Evolutionary conservation across 1,140 invertebrate genomes (phyloP).

Genomic region (Listronotus oregonensis): DNA sequence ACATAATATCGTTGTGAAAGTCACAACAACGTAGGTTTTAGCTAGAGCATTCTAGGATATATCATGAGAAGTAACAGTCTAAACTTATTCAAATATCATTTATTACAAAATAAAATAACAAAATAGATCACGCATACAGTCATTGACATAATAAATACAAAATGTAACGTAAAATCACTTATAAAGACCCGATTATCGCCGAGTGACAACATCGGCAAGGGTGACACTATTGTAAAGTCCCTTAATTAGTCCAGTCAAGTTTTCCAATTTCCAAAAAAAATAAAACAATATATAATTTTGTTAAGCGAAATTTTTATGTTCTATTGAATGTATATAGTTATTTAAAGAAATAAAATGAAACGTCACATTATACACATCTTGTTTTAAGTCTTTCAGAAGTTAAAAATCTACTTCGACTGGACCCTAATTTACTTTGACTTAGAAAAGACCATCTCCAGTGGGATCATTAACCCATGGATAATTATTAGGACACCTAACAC

Average conservation of each 20-base stretch:
- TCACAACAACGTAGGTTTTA: constrained; percentile 26
- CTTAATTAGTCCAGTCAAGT: constrained; percentile 33
- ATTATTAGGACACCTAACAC: constrained; percentile 89
- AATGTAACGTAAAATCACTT: constrained; percentile 49
- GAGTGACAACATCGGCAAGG: constrained; percentile 15
- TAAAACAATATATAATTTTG: too few relatives aligned
- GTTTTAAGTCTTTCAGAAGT: too few relatives aligned
- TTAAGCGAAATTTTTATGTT: too few relatives aligned
- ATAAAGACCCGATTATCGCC: constrained; percentile 31
- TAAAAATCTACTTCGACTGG: too few relatives aligned
- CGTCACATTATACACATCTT: too few relatives aligned
- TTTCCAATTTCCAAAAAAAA: neutral
- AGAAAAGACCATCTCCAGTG: constrained; percentile 81
- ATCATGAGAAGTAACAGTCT: constrained; percentile 46
- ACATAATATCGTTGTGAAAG: constrained; percentile 41
- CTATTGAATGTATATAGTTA: too few relatives aligned
- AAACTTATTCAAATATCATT: constrained; percentile 43
- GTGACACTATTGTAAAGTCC: constrained; percentile 37
- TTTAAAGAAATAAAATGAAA: too few relatives aligned
- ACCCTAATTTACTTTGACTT: constrained; percentile 27
- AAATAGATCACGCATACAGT: constrained; percentile 52
- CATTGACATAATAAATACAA: constrained; percentile 49
- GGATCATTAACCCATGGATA: constrained; percentile 95
- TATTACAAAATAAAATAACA: constrained; percentile 44
- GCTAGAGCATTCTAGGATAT: constrained; percentile 9